Base-by-base conservation (phyloP, 2,888 invertebrate species). In the Scaptomyza polygonia region DNA sequence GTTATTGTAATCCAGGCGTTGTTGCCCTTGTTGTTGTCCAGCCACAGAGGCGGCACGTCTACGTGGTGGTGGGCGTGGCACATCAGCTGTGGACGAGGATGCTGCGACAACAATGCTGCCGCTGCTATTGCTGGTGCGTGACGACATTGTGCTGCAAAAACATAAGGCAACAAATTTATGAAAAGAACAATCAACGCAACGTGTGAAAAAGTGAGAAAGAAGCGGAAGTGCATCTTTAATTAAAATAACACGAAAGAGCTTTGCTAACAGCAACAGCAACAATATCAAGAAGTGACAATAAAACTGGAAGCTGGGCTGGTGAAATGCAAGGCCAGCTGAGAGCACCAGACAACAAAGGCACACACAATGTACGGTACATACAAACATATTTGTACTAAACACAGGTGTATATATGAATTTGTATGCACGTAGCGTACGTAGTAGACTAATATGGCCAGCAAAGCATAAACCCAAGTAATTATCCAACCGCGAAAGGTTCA, bases 11-110 rank as follows among this genome's bases (percentile, higher is more conserved):
- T 88, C 89, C 58, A 78, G 77, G 12, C 79, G 81, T 39, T 76
- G 72, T 64, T 83, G 89, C 72, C 76, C 80, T 66, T 85, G 89
- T 70, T 82, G 89, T 70, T 87, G 88, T 44, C 89, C 88, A 47
- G 88, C 86, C 57, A 90, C 88, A 39, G 92, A 91, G 40, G 89
- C 87, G 45, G 92, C 88, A 25, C 91, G 88, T 27, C 92, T 89
- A 16, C 91, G 88, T 6, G 91, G 92, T 59, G 91, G 91, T 55
- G 91, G 91, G 57, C 90, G 88, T 70, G 92, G 91, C 72, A 83
- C 89, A 57, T 89, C 82, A 14, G 47, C 27, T 27, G 64, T 52
- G 43, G 75, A 75, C n/a, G 72, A 68, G 65, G 77, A 67, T 43
- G 72, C 59, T 16, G 57, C 62, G 39, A 51, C 58, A 42, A 47